Base-by-base conservation (phyloP, 1,140 invertebrate genomes). In the Chrysopa pallens region DNA sequence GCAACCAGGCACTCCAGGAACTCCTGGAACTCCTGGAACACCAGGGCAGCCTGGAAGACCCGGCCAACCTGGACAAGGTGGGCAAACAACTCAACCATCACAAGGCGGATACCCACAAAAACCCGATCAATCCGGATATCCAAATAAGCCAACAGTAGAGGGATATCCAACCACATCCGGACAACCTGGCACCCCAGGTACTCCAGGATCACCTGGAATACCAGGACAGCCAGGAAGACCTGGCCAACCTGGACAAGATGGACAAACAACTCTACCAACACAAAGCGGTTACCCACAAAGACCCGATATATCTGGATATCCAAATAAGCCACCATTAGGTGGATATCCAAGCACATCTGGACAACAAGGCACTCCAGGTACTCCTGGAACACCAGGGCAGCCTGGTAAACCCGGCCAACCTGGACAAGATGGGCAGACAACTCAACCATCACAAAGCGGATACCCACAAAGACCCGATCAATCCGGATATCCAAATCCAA, bases 261-360 rank as follows among this genome's bases (percentile, higher is more conserved):
- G 47, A 45, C 8, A 62, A 64, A 43, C 61, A 57, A 40, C 64
- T 50, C 42, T 45, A 50, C 14, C 68, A 53, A 44, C 52, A 53
- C 43, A 67, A 57, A 6, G 13, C 17, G 8, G 8, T 6, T 17
- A 39, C 1, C 42, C 38, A 37, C 33, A 35, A 38, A 1, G 6
- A 9, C 27, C 42, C 2, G 40, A 44, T 2, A 4, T 41, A 13
- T 40, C 44, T 0, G 44, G 46, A 23, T 23, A 23, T 23, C 17
- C 17, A 23, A 23, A 23, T 23, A 23, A 23, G 5, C 17, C 17
- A 23, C 5, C 17, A 5, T 5, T 3, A 23, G 17, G 17, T 2
- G 17, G 17, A 23, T 23, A 3, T 5, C 17, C 17, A 23, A 23
- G 17, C 4, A 42, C 27, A 27, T 27, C 49, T n/a, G 66, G 65